Base-by-base conservation (phyloP, 1,140 invertebrate genomes). In the Paramacrobiotus metropolitanus region DNA sequence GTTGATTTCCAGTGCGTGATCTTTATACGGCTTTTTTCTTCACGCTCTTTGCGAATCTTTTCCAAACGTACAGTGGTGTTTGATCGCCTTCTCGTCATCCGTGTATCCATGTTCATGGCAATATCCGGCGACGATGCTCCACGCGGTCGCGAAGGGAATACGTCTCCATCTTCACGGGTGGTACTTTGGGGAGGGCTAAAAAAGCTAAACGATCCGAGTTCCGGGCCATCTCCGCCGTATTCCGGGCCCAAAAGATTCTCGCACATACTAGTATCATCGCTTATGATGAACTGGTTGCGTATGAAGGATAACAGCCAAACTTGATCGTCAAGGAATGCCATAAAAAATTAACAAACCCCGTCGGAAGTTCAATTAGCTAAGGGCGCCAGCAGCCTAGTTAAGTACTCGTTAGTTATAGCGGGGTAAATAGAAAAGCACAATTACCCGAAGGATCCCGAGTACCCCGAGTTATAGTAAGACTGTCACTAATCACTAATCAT, bases 231-330 rank as follows among this genome's bases (percentile, higher is more conserved):
- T 20, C 18, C 30, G n/a, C 40, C 62, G 4, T 62, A 18, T 44
- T 64, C 62, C 15, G 59, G 30, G 20, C 2, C 62, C 44, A 21
- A 29, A 18, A 70, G 68, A 44, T 68, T 61, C 48, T 71, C 70
- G 66, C 69, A 70, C 63, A 68, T 77, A 77, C 86, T 86, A 68
- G 87, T 90, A 72, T 93, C 88, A 76, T 95, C 90, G 30, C 86
- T 88, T n/a, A 85, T 86, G 67, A 92, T 87, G 73, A 90, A 94
- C 21, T 87, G 90, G 71, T 92, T 89, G 62, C 86, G 77, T 63
- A 93, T 89, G 72, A 92, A 86, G 59, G 86, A 86, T 60, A 93
- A 76, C 30, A 95, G 75, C 48, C 48, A 55, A 9, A 9, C 24
- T 55, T 55, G 15, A 24, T 55, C 48, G 48, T 55, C 48, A 15